Conservation (phyloP, 92 coral and sea anemone species). For the Phenganax subtilis region DNA sequence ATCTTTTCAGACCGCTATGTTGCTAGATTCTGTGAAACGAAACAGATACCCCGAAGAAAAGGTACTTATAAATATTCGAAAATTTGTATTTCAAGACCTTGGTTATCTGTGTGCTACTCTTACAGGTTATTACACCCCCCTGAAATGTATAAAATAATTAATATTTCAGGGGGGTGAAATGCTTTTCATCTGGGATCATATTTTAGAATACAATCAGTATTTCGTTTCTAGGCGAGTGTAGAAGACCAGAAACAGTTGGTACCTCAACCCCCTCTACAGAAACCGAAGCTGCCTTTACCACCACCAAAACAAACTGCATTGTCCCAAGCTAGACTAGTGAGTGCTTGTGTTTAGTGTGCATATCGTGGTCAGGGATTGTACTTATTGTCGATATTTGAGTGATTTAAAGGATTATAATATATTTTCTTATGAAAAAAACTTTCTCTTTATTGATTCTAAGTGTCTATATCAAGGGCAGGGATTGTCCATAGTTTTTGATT, state of each 20-base stretch:
- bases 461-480: too few relatives aligned
- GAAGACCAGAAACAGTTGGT: conserved; percentile 63
- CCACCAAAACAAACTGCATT: conserved; percentile 99
- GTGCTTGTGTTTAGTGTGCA: not conserved
- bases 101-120: too few relatives aligned
- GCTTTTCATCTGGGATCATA: not conserved
- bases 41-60: conserved; percentile 53
- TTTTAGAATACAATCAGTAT: not conserved
- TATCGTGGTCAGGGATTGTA: not conserved
- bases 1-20: conserved; percentile 74
- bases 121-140: too few relatives aligned
- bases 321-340: conserved; percentile 93
- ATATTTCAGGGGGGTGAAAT: not conserved
- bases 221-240: conserved; percentile 38
- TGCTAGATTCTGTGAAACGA: conserved; percentile 85
- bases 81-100: too few relatives aligned
- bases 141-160: too few relatives aligned
- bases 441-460: too few relatives aligned
- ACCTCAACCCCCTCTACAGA: conserved; percentile 65
- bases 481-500: too few relatives aligned
- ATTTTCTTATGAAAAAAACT: too few relatives aligned
- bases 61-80: conserved; percentile 27
- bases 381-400: not conserved
- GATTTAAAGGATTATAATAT: not conserved
- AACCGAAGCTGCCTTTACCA: conserved; percentile 67